A percentile compares a stretch with the other conserved stretches of the same genome.
These are phyloP conservation scores for Tauraco hartlaubi DNA, from an alignment of 2,797 vertebrate species.

Conservation along the genomic window DNA sequence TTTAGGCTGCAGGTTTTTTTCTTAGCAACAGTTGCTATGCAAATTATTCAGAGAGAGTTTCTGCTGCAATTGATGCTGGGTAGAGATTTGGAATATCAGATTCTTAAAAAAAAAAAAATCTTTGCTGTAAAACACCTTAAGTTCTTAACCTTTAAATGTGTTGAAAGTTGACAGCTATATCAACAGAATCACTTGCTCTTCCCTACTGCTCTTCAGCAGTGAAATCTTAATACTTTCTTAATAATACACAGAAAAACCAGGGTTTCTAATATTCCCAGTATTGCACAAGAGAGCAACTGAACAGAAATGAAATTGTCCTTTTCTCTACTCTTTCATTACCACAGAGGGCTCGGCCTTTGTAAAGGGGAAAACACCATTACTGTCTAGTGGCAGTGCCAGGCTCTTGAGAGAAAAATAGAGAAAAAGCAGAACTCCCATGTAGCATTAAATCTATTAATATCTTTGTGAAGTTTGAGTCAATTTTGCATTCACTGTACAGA, in stretches of 20 bases:
- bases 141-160: background rate
- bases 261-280: background rate
- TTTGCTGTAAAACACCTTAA: slow-evolving; percentile 6
- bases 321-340: background rate
- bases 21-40: slow-evolving; percentile 78
- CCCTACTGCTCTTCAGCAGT: background rate
- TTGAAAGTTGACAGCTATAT: background rate
- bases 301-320: background rate
- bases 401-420: background rate
- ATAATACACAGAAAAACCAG: background rate
- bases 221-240: background rate
- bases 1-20: slow-evolving; percentile 67
- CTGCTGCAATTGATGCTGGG: slow-evolving; percentile 58
- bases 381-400: background rate
- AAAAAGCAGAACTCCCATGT: background rate
- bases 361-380: background rate
- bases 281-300: background rate
- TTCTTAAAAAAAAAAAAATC: slow-evolving; percentile 36
- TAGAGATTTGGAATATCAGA: slow-evolving; percentile 40
- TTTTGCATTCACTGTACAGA: background rate
- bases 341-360: background rate
- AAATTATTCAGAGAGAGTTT: slow-evolving; percentile 60
- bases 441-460: background rate
- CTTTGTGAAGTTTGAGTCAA: background rate
- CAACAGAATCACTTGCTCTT: background rate